Evolutionary conservation across 2,113 vertebrate species (phyloP), one percentile per base, ranked within the genome.

Genomic region (Corynorhinus townsendii): DNA sequence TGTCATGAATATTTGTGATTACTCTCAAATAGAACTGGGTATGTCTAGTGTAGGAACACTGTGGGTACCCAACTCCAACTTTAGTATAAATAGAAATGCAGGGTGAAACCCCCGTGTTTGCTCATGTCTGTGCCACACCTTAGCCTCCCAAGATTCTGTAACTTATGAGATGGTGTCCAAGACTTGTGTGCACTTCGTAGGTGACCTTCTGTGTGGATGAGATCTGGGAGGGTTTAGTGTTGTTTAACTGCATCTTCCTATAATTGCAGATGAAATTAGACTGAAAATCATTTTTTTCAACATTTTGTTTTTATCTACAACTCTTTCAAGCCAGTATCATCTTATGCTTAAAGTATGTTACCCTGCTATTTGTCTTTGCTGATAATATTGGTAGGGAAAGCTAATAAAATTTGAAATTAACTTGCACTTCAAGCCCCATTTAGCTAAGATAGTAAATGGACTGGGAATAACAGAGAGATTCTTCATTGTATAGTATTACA

Each of bases 371-470:
- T 98, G 84, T 33, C 97, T 98, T 97, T 96, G 83, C 90, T 95
- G 93, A 76, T 96, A 96, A 75, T 97, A 95, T 93, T 91, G 81
- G 45, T 96, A 96, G 82, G n/a, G 91, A 97, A 98, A 98, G 54
- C 89, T 96, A 96, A 97, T 96, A 88, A 59, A 97, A 96, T 97
- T 98, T 97, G 97, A 98, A 95, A 95, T 97, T 97, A 95, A 93
- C 96, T 91, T 56, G 20, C 91, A 81, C 79, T 98, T 98, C 89
- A 97, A 97, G 91, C 52, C 94, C 89, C 96, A 97, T 97, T 98
- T 98, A 98, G 95, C 91, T 89, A 97, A 95, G 90, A 81, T 95
- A 72, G 84, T 95, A 97, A 98, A 94, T 95, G 97, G 81, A 86
- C 90, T 96, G 72, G 88, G 94, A 68, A 28, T 86, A 88, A 95